Conservation (phyloP, 2,797 vertebrate species). For the Gallirallus australis region DNA sequence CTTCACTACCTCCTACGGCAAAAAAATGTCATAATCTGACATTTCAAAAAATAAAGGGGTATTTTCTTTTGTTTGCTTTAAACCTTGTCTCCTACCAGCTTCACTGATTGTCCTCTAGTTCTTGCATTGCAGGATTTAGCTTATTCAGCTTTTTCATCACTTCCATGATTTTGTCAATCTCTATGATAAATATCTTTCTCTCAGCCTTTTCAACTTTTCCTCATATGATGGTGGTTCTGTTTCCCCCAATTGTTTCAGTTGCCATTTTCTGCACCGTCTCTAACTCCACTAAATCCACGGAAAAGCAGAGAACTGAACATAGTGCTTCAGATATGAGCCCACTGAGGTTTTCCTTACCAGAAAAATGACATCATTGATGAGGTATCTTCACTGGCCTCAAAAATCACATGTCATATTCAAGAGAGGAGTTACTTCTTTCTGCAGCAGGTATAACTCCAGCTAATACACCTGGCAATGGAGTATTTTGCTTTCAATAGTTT, state of each 20-base stretch:
- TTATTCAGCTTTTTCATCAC: not conserved
- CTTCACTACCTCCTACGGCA: not conserved
- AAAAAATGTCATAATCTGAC: not conserved
- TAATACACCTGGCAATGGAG: slow-evolving; percentile 30
- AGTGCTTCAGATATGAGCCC: not conserved
- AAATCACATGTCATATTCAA: not conserved
- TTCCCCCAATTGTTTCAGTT: not conserved
- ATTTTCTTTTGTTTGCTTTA: not conserved
- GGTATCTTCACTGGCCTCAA: not conserved
- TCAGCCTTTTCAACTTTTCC: not conserved
- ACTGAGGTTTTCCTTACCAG: not conserved
- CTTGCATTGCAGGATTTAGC: not conserved
- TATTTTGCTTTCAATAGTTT: not conserved
- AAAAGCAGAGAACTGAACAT: not conserved
- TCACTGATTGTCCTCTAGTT: not conserved
- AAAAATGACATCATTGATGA: not conserved
- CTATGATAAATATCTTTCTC: not conserved
- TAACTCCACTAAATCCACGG: not conserved
- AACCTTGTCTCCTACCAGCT: not conserved
- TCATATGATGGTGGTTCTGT: not conserved
- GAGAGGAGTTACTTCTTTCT: not conserved
- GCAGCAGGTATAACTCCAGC: not conserved
- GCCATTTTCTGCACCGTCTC: not conserved
- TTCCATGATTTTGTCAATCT: not conserved
- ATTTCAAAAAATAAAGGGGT: not conserved